Percentiles rank a stretch among this genome's conserved stretches.
Conservation (phyloP, 2,113 vertebrate species). For the Puffinus mauretanicus region DNA sequence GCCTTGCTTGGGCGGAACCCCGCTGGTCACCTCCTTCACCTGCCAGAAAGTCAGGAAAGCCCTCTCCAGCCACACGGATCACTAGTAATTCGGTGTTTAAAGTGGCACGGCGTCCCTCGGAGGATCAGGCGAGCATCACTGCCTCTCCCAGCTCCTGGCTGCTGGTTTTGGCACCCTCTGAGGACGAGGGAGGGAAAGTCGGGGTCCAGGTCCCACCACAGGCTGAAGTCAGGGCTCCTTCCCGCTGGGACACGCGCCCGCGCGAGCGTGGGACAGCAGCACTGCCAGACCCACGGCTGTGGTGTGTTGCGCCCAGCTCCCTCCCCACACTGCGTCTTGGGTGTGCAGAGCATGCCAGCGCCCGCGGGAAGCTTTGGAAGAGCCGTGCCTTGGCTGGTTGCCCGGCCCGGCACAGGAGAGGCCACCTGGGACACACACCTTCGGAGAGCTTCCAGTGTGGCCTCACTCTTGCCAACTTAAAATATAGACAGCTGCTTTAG, state of each 20-base stretch:
- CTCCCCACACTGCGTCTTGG: rapidly evolving
- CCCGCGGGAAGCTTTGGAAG: background rate
- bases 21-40: background rate
- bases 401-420: background rate
- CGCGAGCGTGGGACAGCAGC: rapidly evolving
- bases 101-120: background rate
- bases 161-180: background rate
- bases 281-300: rapidly evolving
- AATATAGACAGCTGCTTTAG: constrained; percentile 15
- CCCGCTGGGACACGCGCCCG: rapidly evolving
- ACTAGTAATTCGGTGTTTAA: background rate
- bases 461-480: background rate
- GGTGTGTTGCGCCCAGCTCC: background rate
- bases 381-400: background rate
- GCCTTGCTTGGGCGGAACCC: background rate
- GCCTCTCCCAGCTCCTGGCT: background rate
- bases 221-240: background rate
- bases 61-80: background rate
- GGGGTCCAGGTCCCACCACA: background rate
- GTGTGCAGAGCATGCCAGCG: background rate
- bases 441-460: background rate
- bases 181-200: background rate
- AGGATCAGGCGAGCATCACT: background rate
- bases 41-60: background rate
- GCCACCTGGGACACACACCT: background rate